Conservation (phyloP, 2,113 vertebrate species). For the Oenanthe melanoleuca region DNA sequence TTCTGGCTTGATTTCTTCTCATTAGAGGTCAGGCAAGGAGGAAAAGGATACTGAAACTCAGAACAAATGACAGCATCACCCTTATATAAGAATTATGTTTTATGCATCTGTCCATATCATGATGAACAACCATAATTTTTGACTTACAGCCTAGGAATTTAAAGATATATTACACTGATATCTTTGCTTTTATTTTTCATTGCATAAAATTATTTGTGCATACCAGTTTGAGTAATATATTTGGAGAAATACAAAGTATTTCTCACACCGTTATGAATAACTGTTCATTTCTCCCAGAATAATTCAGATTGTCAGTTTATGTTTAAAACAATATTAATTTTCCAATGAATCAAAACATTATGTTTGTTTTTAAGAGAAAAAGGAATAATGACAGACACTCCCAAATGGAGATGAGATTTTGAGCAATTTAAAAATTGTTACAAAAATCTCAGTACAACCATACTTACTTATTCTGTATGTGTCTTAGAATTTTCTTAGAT, state of each 20-base stretch:
- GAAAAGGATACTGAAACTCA: not conserved
- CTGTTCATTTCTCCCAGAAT: not conserved
- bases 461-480: not conserved
- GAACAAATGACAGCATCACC: not conserved
- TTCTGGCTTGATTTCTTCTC: not conserved
- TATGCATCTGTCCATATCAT: not conserved
- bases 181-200: not conserved
- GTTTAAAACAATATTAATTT: not conserved
- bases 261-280: not conserved
- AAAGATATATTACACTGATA: not conserved
- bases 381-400: not conserved
- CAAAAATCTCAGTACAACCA: not conserved
- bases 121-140: not conserved
- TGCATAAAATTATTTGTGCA: not conserved
- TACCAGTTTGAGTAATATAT: not conserved
- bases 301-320: not conserved
- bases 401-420: not conserved
- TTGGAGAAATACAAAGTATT: not conserved
- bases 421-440: not conserved
- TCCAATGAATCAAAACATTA: fast-evolving
- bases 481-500: not conserved
- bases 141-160: not conserved
- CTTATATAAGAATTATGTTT: not conserved
- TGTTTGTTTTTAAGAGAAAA: not conserved
- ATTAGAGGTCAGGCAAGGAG: not conserved